Conservation (phyloP, 2,888 invertebrate genomes). For the Rambutsinella grinnellia region DNA sequence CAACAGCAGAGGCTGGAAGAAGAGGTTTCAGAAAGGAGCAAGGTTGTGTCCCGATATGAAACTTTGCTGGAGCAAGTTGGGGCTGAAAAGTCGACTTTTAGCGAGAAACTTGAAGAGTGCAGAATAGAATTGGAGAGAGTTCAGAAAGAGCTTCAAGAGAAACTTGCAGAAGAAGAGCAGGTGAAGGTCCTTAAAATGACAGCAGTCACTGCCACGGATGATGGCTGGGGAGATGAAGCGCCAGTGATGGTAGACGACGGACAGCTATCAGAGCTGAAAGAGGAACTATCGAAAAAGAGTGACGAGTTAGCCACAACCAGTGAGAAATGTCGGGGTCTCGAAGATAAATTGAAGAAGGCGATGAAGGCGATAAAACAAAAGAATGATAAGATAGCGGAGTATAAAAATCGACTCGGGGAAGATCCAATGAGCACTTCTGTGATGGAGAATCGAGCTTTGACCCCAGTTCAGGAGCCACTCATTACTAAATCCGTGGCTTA, state of each 20-base stretch:
- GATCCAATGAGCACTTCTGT: constrained; percentile 67
- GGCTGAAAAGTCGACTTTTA: not conserved
- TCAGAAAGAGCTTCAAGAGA: constrained; percentile 21
- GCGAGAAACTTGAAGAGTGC: constrained; percentile 20
- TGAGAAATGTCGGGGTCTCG: constrained; percentile 11
- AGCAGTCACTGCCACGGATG: not conserved
- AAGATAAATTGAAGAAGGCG: constrained; percentile 77
- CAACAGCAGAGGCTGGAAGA: constrained; percentile 41
- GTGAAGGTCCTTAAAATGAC: constrained; percentile 16
- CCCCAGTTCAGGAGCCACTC: constrained; percentile 14
- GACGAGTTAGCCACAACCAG: constrained; percentile 12
- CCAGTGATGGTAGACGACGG: constrained; percentile 68
- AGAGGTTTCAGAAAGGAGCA: constrained; percentile 42
- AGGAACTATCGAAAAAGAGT: constrained; percentile 6
- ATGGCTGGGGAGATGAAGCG: constrained; percentile 69
- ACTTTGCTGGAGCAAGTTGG: constrained; percentile 18
- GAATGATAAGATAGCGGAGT: constrained; percentile 82
- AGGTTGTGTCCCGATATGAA: constrained; percentile 26
- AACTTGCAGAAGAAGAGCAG: constrained; percentile 26
- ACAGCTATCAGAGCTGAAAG: constrained; percentile 71
- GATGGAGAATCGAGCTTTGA: not conserved
- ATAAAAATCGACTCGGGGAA: constrained; percentile 85
- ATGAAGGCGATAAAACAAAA: constrained; percentile 81
- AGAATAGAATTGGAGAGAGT: constrained; percentile 31
- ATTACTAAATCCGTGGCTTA: constrained; percentile 1